Evolutionary conservation across 2,888 invertebrate species (phyloP), one percentile per base, ranked within the genome.

Genomic region (Dynastes hyllus): DNA sequence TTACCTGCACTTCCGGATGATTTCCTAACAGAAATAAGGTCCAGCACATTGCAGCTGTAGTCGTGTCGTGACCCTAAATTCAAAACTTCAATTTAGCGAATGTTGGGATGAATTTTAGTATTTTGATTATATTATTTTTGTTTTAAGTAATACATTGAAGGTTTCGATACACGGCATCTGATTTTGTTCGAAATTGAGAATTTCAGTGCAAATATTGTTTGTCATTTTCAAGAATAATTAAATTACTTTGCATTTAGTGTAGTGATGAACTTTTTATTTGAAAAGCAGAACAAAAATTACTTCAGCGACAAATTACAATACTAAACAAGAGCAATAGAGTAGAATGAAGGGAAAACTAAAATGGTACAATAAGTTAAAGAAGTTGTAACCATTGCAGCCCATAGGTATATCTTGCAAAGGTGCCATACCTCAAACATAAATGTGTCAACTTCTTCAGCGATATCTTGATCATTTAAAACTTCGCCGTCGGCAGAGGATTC

Each of bases 11-110:
- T 58, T 80, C 66, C 6, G 55, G 73, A 55, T 79, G 65, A 37
- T 79, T 79, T 8, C 79, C 86, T 6, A 87, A 81, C 29, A 86
- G 80, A 76, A 84, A 84, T 29, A 87, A 80, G 6, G 84, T 80
- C 85, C 86, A 86, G 73, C 84, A 83, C 32, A 86, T 84, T 13
- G 83, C 85, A 13, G 86, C 83, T 61, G 86, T 84, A 65, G 86
- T 86, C 45, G 86, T 87, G 78, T 87, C 84, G 32, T 85, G 85
- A 2, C 86, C 86, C 85, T 86, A 73, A 22, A 63, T 63, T 63
- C 0, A 63, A 69, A 29, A 29, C 32, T 32, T 32, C 32, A 5
- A 32, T 32, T 4, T 32, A 32, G 32, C 5, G 16, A 32, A 32
- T 2, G 32, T 32, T 32, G 32, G 32, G 32, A 3, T 32, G 32